Evolutionary conservation across 2,888 invertebrate genomes (phyloP).

Genomic region (Drosophila mulleri): DNA sequence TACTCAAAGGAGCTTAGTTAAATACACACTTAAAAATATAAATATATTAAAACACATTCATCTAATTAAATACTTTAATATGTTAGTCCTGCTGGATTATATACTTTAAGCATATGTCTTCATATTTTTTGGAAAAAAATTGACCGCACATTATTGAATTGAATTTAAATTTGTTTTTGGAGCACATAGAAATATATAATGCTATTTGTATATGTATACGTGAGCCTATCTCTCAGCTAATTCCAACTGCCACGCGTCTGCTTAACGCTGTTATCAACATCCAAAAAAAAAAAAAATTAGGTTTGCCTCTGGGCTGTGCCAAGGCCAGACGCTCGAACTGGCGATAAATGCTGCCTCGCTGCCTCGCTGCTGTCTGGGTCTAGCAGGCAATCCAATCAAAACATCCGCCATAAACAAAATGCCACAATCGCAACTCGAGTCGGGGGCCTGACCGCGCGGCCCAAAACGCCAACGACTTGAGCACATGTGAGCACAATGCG

Average conservation of each 20-base stretch:
- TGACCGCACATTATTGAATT: slow-evolving; percentile 66
- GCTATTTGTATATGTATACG: slow-evolving; percentile 18
- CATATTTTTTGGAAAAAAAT: slow-evolving; percentile 46
- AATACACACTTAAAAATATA: slow-evolving; percentile 36
- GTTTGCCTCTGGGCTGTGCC: slow-evolving; percentile 33
- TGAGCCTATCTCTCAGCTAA: slow-evolving; percentile 3
- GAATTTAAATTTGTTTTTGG: slow-evolving; percentile 36
- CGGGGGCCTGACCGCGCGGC: slow-evolving; percentile 69
- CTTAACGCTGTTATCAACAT: slow-evolving; percentile 36
- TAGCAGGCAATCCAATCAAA: slow-evolving; percentile 47
- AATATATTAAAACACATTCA: slow-evolving; percentile 50
- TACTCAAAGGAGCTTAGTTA: slow-evolving; percentile 52
- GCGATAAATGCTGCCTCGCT: slow-evolving; percentile 26
- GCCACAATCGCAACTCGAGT: slow-evolving; percentile 23
- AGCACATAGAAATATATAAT: slow-evolving; percentile 61
- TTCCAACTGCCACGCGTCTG: slow-evolving; percentile 13
- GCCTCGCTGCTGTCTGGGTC: slow-evolving; percentile 18
- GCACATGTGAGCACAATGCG: not conserved
- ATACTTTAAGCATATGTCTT: slow-evolving; percentile 29
- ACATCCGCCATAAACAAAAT: slow-evolving; percentile 61
- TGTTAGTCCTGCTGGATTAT: slow-evolving; percentile 22
- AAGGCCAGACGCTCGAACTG: slow-evolving; percentile 44
- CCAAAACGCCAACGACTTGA: slow-evolving; percentile 53
- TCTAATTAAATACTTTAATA: slow-evolving; percentile 25
- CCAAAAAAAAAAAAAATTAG: slow-evolving; percentile 16